These are phyloP conservation scores for Meriones psammophilus DNA, from an alignment of 2,797 vertebrate species.

Conservation along the genomic window DNA sequence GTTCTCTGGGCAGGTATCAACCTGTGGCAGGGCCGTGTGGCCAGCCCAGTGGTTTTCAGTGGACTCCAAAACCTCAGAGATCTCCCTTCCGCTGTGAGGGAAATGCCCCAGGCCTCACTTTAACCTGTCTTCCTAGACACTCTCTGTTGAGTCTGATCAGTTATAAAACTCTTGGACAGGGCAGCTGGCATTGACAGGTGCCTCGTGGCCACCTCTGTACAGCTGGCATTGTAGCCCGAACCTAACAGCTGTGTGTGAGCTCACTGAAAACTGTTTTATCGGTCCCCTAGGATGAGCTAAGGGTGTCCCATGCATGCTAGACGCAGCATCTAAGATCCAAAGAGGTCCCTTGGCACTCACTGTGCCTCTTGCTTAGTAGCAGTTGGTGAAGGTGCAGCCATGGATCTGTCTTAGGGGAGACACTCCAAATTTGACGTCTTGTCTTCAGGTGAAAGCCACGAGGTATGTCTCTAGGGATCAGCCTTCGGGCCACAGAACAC, in stretches of 20 bases:
- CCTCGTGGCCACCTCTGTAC: too few relatives aligned
- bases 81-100: neutral
- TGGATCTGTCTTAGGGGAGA: neutral
- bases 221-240: neutral
- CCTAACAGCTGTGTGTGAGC: neutral
- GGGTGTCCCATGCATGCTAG: neutral
- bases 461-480: neutral
- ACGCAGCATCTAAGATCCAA: neutral
- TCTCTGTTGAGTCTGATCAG: neutral
- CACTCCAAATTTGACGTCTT: neutral
- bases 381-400: neutral
- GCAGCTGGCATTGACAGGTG: neutral
- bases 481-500: neutral
- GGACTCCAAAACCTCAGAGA: neutral
- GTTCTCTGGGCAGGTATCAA: neutral
- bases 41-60: neutral
- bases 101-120: neutral
- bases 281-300: neutral
- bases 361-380: neutral
- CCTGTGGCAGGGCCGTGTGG: neutral
- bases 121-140: neutral
- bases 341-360: neutral
- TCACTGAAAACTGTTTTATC: neutral
- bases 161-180: neutral
- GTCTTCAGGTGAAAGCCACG: neutral